These are phyloP conservation scores for Halcyon senegalensis DNA, from an alignment of 2,113 vertebrate species.

Conservation along the genomic window DNA sequence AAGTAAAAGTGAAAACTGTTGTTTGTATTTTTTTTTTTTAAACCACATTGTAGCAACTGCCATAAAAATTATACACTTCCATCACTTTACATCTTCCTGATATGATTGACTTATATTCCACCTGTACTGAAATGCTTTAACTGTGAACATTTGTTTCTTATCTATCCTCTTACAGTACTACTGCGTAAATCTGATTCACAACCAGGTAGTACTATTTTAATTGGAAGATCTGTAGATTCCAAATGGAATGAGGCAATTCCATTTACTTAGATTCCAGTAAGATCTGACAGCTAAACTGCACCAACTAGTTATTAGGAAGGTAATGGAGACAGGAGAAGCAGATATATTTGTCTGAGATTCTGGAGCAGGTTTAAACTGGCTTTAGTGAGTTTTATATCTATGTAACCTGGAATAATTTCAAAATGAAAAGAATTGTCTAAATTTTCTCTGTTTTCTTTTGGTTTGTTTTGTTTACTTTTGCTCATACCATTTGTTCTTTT, in stretches of 20 bases:
- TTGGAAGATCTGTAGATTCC: background rate
- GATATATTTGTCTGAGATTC: background rate
- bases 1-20: background rate
- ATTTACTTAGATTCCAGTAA: background rate
- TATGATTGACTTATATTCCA: background rate
- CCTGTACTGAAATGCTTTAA: background rate
- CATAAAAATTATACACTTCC: background rate
- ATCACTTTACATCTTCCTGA: background rate
- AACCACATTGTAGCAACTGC: background rate
- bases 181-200: background rate
- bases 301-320: background rate
- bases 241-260: background rate
- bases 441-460: background rate
- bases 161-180: background rate
- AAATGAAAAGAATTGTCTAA: background rate
- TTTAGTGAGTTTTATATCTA: background rate
- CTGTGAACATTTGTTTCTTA: background rate
- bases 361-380: background rate
- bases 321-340: background rate
- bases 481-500: background rate
- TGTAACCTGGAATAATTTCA: background rate
- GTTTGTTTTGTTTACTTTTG: background rate
- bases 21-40: background rate
- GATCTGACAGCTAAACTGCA: background rate
- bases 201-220: background rate